Conservation (phyloP, 1,140 invertebrate genomes). For the Ceratina australensis region DNA sequence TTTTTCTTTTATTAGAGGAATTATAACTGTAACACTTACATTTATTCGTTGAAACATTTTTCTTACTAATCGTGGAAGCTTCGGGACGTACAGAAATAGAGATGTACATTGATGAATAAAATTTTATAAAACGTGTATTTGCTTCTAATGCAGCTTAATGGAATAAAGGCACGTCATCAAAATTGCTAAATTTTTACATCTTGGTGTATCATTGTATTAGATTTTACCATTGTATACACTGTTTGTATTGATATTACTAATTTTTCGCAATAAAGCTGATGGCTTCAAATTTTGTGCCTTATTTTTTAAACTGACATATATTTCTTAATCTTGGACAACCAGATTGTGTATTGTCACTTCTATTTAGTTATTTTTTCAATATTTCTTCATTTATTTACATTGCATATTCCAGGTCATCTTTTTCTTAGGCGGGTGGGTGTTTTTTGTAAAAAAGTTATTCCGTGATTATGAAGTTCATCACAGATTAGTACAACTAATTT, state of each 20-base stretch:
- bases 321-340: neutral
- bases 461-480: slow-evolving; percentile 99
- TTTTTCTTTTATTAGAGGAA: neutral
- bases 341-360: slow-evolving; percentile 3
- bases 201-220: neutral
- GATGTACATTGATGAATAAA: neutral
- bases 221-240: slow-evolving; percentile 11
- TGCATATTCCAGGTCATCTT: slow-evolving; percentile 90
- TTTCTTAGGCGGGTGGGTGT: slow-evolving; percentile 98
- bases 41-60: neutral
- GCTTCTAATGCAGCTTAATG: neutral
- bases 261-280: slow-evolving; percentile 47
- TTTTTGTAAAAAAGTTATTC: slow-evolving; percentile 99
- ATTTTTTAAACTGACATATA: slow-evolving; percentile 50
- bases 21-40: slow-evolving; percentile 13
- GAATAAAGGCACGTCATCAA: neutral
- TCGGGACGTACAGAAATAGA: neutral
- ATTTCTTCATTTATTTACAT: slow-evolving; percentile 38
- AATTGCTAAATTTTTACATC: neutral
- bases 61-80: neutral
- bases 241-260: slow-evolving; percentile 17
- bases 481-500: slow-evolving; percentile 95
- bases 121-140: neutral
- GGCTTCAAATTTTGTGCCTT: slow-evolving; percentile 38
- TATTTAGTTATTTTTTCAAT: slow-evolving; percentile 8